Evolutionary conservation across 2,888 invertebrate genomes (phyloP).

Genomic region (Volucella bombylans): DNA sequence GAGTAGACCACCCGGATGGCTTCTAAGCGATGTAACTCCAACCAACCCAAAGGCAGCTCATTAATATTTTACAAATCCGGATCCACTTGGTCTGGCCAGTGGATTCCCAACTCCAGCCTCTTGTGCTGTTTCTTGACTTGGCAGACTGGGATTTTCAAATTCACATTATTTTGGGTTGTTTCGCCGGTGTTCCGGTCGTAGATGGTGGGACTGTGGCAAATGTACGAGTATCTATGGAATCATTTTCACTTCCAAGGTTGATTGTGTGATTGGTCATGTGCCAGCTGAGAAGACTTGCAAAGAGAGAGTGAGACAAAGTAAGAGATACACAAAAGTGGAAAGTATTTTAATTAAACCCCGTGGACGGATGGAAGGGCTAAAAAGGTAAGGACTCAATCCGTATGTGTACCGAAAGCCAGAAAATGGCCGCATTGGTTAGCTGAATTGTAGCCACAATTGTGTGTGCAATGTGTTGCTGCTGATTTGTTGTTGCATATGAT

Average conservation of each 20-base stretch:
- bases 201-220: not conserved
- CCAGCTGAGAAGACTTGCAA: constrained; percentile 9
- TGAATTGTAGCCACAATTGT: constrained; percentile 53
- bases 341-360: constrained; percentile 67
- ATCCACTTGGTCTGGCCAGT: constrained; percentile 47
- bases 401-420: constrained; percentile 7
- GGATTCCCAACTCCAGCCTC: not conserved
- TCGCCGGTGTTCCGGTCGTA: not conserved
- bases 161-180: not conserved
- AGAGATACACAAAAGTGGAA: not conserved
- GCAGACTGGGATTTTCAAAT: not conserved
- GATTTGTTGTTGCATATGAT: constrained; percentile 46
- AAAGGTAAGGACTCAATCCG: constrained; percentile 14
- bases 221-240: constrained; percentile 7
- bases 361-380: not conserved
- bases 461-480: constrained; percentile 33
- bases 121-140: constrained; percentile 13
- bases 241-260: constrained; percentile 52
- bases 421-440: constrained; percentile 36
- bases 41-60: constrained; percentile 48
- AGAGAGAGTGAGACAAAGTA: not conserved
- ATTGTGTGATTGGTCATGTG: constrained; percentile 52
- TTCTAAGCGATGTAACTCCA: constrained; percentile 44
- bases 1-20: constrained; percentile 24
- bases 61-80: constrained; percentile 67